Evolutionary conservation across 2,888 invertebrate species (phyloP).

Genomic region (Epsilonema sp.): DNA sequence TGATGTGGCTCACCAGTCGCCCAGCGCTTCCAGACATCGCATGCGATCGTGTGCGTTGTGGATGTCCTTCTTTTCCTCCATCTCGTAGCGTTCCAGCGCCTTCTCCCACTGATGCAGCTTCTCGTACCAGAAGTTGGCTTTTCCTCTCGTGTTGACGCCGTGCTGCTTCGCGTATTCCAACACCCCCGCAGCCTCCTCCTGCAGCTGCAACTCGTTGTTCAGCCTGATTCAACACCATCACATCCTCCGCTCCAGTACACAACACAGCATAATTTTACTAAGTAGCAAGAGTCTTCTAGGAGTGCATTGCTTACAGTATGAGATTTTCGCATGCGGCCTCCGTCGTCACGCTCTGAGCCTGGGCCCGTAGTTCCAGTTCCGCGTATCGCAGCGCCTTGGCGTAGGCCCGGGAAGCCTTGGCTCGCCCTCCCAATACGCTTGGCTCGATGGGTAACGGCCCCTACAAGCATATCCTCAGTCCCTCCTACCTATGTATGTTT

Average conservation of each 20-base stretch:
- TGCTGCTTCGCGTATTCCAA: slow-evolving; percentile 49
- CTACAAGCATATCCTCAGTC: slow-evolving; percentile 26
- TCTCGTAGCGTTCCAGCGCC: slow-evolving; percentile 65
- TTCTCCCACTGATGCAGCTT: slow-evolving; percentile 97
- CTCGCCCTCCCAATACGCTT: slow-evolving; percentile 66
- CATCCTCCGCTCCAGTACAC: no score
- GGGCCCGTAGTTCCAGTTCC: no score
- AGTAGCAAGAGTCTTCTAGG: no score
- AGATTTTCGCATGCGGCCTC: no score
- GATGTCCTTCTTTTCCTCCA: slow-evolving; percentile 52
- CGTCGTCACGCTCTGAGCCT: no score
- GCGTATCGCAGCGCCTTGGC: slow-evolving; percentile 66
- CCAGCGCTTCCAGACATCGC: slow-evolving; percentile 84
- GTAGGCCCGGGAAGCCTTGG: slow-evolving; percentile 71
- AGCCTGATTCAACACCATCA: slow-evolving; percentile 48
- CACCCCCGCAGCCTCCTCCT: slow-evolving; percentile 82
- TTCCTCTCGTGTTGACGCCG: slow-evolving; percentile 11
- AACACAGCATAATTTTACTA: no score
- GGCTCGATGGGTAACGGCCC: slow-evolving; percentile 75
- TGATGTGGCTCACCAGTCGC: slow-evolving; percentile 69
- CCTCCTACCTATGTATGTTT: not conserved
- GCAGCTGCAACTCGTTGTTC: slow-evolving; percentile 92
- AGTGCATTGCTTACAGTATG: no score
- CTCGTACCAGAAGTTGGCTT: slow-evolving; percentile 73
- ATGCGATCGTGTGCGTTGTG: slow-evolving; percentile 73